phyloP scores from a whole-genome alignment of 2,888 invertebrate species.

The Brachycybe producta region DNA sequence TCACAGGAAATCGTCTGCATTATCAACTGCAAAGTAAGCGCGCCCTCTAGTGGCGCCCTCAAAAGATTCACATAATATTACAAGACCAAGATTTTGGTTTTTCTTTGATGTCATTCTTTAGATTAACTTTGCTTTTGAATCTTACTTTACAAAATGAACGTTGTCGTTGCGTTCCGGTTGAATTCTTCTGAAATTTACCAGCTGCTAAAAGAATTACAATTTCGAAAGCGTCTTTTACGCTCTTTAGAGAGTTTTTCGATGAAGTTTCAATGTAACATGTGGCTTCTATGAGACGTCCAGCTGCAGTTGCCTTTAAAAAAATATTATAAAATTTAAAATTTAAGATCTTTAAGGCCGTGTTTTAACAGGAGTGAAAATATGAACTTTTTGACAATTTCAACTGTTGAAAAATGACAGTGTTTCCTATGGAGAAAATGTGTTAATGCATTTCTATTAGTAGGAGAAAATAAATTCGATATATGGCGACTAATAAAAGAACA shows the following conservation, averaged over 20 bases:
- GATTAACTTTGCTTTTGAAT: slow-evolving; percentile 39
- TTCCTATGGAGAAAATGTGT: too few relatives aligned
- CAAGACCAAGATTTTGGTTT: slow-evolving; percentile 43
- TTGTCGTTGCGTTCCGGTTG: slow-evolving; percentile 26
- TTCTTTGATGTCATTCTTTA: slow-evolving; percentile 47
- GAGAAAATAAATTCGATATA: too few relatives aligned
- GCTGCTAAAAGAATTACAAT: slow-evolving; percentile 46
- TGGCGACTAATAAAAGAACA: too few relatives aligned
- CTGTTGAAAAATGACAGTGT: too few relatives aligned
- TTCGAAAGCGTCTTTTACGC: slow-evolving; percentile 51
- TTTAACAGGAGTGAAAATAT: too few relatives aligned
- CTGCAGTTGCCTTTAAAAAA: slow-evolving; percentile 43
- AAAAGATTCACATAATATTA: slow-evolving; percentile 44
- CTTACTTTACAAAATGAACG: slow-evolving; percentile 24
- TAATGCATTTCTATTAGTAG: too few relatives aligned
- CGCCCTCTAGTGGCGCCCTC: background rate
- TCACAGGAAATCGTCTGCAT: slow-evolving; percentile 2
- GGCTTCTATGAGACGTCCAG: slow-evolving; percentile 49
- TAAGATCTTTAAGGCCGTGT: too few relatives aligned
- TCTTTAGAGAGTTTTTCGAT: slow-evolving; percentile 45
- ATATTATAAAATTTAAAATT: background rate
- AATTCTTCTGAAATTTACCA: slow-evolving; percentile 44
- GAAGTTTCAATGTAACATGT: slow-evolving; percentile 53
- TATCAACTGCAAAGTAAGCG: background rate
- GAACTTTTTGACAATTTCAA: too few relatives aligned